Evolutionary conservation across 2,888 invertebrate species (phyloP).

Genomic region (Platycnemis pennipes): DNA sequence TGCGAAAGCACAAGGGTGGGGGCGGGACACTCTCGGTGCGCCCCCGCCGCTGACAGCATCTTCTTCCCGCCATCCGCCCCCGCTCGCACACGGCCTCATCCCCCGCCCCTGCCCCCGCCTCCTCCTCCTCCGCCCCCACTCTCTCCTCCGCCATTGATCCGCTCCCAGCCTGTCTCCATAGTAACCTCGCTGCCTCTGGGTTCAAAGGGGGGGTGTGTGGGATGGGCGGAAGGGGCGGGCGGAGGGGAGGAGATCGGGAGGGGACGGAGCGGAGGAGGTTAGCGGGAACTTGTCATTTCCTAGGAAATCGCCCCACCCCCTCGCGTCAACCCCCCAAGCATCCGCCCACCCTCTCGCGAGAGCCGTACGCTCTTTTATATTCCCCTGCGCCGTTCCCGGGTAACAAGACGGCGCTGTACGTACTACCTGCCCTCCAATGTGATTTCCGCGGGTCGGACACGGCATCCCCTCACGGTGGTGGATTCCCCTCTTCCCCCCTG

Average conservation of each 20-base stretch:
- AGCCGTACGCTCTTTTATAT: background rate
- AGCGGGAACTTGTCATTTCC: conserved; percentile 56
- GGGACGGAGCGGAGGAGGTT: background rate
- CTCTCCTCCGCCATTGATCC: conserved; percentile 48
- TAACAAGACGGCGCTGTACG: background rate
- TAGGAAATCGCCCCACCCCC: conserved; percentile 13
- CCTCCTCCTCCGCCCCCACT: background rate
- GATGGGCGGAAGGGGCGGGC: background rate
- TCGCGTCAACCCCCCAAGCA: background rate
- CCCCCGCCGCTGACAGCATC: background rate
- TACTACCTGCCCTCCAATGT: background rate
- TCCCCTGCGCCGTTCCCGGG: background rate
- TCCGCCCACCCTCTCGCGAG: background rate
- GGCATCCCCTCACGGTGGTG: background rate
- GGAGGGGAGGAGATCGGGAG: background rate
- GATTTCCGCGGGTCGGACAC: background rate
- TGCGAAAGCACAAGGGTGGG: background rate
- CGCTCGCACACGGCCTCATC: too few relatives aligned
- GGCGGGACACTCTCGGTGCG: background rate
- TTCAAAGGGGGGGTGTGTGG: background rate
- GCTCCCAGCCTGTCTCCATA: conserved; percentile 64
- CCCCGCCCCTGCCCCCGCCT: background rate
- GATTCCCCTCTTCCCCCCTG: background rate
- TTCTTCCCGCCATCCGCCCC: background rate
- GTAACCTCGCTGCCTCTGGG: conserved; percentile 62